Evolutionary conservation across 2,113 vertebrate genomes (phyloP).

Genomic region (Pollimyrus isidori): DNA sequence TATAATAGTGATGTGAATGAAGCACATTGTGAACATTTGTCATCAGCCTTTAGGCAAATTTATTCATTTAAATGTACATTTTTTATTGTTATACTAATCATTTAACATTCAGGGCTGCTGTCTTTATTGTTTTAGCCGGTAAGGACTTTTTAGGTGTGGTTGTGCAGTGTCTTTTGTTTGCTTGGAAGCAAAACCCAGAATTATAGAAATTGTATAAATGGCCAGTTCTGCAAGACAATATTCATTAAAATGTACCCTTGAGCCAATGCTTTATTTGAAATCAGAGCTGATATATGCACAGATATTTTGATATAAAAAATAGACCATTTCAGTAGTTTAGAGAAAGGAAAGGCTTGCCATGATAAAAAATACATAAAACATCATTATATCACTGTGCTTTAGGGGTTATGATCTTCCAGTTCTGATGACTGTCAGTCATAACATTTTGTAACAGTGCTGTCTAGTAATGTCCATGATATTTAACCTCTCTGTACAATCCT

Average conservation of each 20-base stretch:
- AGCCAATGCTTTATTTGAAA: constrained; percentile 5
- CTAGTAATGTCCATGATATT: neutral
- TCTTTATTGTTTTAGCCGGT: neutral
- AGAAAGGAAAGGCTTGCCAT: neutral
- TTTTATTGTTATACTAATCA: neutral
- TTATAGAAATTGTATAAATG: neutral
- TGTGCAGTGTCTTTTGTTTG: neutral
- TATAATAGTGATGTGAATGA: neutral
- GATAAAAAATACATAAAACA: neutral
- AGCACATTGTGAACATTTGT: neutral
- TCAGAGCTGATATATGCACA: neutral
- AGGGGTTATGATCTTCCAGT: neutral
- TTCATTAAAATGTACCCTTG: constrained; percentile 19
- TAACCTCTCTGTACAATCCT: neutral
- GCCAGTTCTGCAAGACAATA: neutral
- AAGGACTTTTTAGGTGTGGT: neutral
- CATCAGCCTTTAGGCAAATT: constrained; percentile 8
- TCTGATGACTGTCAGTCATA: neutral
- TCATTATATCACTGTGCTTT: neutral
- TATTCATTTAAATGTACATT: constrained; percentile 1
- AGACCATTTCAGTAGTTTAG: neutral
- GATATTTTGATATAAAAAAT: constrained; percentile 15
- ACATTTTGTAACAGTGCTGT: neutral
- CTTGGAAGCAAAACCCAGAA: neutral
- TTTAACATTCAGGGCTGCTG: neutral